Conservation (phyloP, 2,797 vertebrate genomes). For the Pyrrhura leucotis region DNA sequence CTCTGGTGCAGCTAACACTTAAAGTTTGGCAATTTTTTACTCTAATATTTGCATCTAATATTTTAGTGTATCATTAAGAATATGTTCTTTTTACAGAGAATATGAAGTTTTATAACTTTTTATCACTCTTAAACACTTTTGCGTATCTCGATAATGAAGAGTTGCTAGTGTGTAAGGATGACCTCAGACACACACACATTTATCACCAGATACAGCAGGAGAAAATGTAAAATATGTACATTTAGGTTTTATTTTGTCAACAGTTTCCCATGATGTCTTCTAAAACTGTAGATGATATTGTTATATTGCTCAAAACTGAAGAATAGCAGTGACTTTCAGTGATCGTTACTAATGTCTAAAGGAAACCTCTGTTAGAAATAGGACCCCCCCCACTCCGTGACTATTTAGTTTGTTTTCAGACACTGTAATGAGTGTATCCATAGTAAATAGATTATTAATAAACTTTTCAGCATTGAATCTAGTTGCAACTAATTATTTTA, state of each 20-base stretch:
- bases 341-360: slow-evolving; percentile 14
- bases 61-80: neutral
- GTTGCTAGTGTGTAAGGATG: neutral
- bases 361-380: slow-evolving; percentile 51
- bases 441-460: slow-evolving; percentile 42
- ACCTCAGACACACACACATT: neutral
- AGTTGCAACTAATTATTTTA: slow-evolving; percentile 1
- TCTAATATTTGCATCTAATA: slow-evolving; percentile 24
- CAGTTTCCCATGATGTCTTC: neutral
- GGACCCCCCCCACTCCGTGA: neutral
- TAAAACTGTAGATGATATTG: neutral
- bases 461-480: slow-evolving; percentile 1
- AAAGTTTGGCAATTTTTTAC: neutral
- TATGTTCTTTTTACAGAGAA: neutral
- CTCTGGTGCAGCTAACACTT: neutral
- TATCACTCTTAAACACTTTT: neutral
- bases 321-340: slow-evolving; percentile 1
- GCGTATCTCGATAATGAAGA: neutral
- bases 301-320: neutral
- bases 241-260: neutral
- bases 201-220: neutral
- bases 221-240: neutral
- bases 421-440: neutral
- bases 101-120: neutral
- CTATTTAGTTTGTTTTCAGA: slow-evolving; percentile 47